These are phyloP conservation scores for Pogona vitticeps DNA, from an alignment of 2,113 vertebrate genomes.

Conservation along the genomic window DNA sequence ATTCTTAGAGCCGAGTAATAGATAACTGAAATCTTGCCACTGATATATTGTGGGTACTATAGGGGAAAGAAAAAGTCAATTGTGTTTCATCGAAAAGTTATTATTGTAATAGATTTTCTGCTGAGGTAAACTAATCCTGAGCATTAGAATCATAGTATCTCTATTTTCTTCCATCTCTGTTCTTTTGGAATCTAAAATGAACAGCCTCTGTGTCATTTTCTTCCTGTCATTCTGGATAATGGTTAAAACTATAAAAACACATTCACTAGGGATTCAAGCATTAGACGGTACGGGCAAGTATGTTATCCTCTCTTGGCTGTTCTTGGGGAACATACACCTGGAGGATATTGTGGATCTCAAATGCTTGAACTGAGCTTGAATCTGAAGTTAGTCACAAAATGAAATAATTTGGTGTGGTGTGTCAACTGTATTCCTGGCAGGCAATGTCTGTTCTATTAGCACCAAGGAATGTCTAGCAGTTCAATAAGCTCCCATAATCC, in stretches of 20 bases:
- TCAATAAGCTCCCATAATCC: slow-evolving; percentile 12
- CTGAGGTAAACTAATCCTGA: slow-evolving; percentile 41
- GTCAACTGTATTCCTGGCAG: slow-evolving; percentile 22
- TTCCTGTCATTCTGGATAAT: slow-evolving; percentile 41
- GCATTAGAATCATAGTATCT: slow-evolving; percentile 12
- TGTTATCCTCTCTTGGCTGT: slow-evolving; percentile 12
- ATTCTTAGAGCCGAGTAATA: background rate
- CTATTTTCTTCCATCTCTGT: slow-evolving; percentile 37
- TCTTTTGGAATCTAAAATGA: slow-evolving; percentile 38
- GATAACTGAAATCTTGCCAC: slow-evolving; percentile 20
- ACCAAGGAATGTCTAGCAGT: slow-evolving; percentile 12
- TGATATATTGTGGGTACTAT: slow-evolving; percentile 33
- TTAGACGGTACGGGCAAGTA: slow-evolving; percentile 1
- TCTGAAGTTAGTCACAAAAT: slow-evolving; percentile 34
- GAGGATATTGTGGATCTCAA: background rate
- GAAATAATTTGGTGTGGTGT: background rate
- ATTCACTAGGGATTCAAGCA: slow-evolving; percentile 1
- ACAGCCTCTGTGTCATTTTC: slow-evolving; percentile 36
- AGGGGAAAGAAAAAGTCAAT: background rate
- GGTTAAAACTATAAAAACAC: slow-evolving; percentile 13
- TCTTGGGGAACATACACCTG: background rate
- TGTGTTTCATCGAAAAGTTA: slow-evolving; percentile 39
- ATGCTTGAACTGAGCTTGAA: background rate
- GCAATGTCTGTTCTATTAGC: slow-evolving; percentile 15
- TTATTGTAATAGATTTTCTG: slow-evolving; percentile 38